Evolutionary conservation across 2,797 vertebrate species (phyloP), one percentile per base, ranked within the genome.

Genomic region (Sebastiscus tertius): DNA sequence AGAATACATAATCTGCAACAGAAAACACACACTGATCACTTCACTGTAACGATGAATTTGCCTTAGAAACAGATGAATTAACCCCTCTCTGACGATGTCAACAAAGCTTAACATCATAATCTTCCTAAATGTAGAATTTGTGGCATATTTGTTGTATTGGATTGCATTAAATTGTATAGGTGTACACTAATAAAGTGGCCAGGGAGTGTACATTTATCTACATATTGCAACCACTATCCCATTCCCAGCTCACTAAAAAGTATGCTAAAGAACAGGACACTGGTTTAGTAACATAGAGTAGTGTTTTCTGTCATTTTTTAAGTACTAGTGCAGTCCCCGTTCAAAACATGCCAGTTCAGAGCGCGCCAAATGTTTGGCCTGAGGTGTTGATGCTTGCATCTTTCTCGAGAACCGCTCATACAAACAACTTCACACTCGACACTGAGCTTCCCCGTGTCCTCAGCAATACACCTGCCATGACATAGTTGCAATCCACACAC

Each of bases 1-100:
- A 99, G 93, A 98, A 99, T 80, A 99, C 98, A 87, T 99, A 99
- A 97, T 99, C 98, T 99, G 96, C 49, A 97, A 96, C 22, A 82
- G 24, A 80, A 83, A 79, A 89, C 88, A 84, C 5, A 79, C 16
- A 71, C 4, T 3, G 6, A 65, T 78, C 33, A 81, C 12, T 18
- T 77, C 31, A 77, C 20, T 58, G 33, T 4, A 22, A 26, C 2
- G 1, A 11, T 31, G 18, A 2, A 39, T 36, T 20, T 18, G 12
- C 12, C 9, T 13, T 20, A 20, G 46, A 49, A 49, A 0, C 46
- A 49, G 16, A 4, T 46, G 13, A 27, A 42, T 13, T 39, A 46
- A 68, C 10, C 13, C 5, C 36, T 68, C 27, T 60, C 10, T 22
- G 6, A 71, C n/a, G 11, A 4, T 22, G 54, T 79, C 29, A 62